Conservation (phyloP, 2,113 vertebrate species). For the Pelvicachromis taeniatus region DNA sequence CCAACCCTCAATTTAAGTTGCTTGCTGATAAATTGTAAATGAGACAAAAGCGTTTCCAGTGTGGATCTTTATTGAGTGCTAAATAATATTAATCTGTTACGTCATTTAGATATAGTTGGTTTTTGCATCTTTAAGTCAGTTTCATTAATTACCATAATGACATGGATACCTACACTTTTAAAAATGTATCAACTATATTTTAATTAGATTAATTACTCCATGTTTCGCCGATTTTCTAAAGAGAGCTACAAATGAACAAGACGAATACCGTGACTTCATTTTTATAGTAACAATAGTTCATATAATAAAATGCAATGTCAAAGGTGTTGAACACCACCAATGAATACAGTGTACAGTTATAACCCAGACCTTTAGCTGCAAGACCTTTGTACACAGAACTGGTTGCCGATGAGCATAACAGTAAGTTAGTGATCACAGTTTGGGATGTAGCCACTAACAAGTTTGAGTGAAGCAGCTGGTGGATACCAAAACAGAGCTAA, state of each 20-base stretch:
- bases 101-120: not conserved
- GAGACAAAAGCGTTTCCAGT: not conserved
- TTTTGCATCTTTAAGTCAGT: not conserved
- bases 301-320: not conserved
- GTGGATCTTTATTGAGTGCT: not conserved
- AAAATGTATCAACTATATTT: not conserved
- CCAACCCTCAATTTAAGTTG: not conserved
- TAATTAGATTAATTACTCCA: not conserved
- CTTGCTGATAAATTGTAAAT: not conserved
- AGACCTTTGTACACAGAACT: not conserved
- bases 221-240: not conserved
- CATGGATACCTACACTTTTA: not conserved
- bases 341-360: not conserved
- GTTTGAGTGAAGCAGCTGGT: not conserved
- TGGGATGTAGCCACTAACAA: not conserved
- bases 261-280: not conserved
- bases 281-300: not conserved
- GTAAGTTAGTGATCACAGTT: not conserved
- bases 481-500: not conserved
- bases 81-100: not conserved
- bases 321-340: not conserved
- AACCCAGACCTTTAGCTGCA: not conserved
- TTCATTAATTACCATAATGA: not conserved
- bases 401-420: not conserved
- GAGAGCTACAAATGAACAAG: not conserved